Evolutionary conservation across 2,888 invertebrate genomes (phyloP), one percentile per base, ranked within the genome.

Genomic region (Sympetrum striolatum): DNA sequence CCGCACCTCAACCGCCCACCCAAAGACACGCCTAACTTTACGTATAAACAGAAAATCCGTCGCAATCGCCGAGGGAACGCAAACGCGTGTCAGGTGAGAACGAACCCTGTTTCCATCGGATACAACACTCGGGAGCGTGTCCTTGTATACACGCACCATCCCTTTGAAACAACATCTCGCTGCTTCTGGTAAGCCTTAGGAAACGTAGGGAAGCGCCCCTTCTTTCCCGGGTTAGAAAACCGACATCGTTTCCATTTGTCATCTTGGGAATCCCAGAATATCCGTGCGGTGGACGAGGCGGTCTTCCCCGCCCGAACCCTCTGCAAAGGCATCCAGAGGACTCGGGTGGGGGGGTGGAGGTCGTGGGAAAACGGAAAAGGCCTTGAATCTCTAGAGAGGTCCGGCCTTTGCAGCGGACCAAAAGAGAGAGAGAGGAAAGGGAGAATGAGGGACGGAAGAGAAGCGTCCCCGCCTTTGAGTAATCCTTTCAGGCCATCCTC

Each of bases 141-240:
- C 86, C 39, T 86, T 86, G 60, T 37, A 60, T 86, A 86, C 86
- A 64, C 60, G 35, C 12, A n/a, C 60, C 37, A 86, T 86, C 37
- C 86, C 86, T 86, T 86, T 64, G 60, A 86, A 86, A 86, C 60
- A 64, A 86, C 60, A 86, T 86, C 60, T 86, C 60, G n/a, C n/a
- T 64, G 82, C 82, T 22, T 8, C 31, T n/a, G 58, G 22, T 37
- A 86, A 86, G 37, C 86, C 64, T 86, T 86, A 58, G 60, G 81
- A 86, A 86, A 86, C 35, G 37, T 60, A 80, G 86, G 37, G 64
- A 39, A 53, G 37, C 86, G 6, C 60, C 86, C 86, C 53, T 53
- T 44, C 39, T 80, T 12, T 25, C 60, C 22, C 2, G 22, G 60
- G 60, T 58, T 31, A 35, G 53, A n/a, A 58, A 60, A 31, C 86